A percentile compares a stretch with the other conserved stretches of the same genome.
phyloP scores from a whole-genome alignment of 2,797 vertebrate species.

The Simalia tracyae region DNA sequence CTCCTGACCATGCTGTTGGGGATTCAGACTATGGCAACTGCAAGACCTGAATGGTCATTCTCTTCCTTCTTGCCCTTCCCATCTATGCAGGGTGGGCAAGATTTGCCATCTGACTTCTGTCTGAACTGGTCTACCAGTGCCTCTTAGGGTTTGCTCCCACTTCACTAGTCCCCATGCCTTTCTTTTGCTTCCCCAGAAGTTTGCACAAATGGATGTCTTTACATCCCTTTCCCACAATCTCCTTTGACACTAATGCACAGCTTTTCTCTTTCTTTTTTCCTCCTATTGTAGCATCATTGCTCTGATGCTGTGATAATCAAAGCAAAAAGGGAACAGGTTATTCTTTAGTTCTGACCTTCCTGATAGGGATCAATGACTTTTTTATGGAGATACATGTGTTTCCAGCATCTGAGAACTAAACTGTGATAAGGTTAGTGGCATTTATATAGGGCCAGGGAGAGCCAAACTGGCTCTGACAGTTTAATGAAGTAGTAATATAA shows the following conservation, averaged over 20 bases:
- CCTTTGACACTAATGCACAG: neutral
- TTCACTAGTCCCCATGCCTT: neutral
- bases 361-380: neutral
- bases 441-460: neutral
- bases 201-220: neutral
- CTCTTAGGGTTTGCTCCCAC: neutral
- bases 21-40: neutral
- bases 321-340: neutral
- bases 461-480: neutral
- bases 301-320: neutral
- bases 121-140: neutral
- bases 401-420: neutral
- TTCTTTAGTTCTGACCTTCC: neutral
- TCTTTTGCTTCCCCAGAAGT: neutral
- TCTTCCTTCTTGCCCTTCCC: neutral
- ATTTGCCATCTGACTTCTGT: neutral
- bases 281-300: neutral
- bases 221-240: neutral
- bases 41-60: neutral
- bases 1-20: neutral
- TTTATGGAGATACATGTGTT: neutral
- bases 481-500: neutral
- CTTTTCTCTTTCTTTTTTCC: neutral
- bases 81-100: neutral
- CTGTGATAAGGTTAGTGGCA: neutral